These are phyloP conservation scores for Tokudaia muenninki DNA, from an alignment of 2,797 vertebrate species.

Conservation along the genomic window DNA sequence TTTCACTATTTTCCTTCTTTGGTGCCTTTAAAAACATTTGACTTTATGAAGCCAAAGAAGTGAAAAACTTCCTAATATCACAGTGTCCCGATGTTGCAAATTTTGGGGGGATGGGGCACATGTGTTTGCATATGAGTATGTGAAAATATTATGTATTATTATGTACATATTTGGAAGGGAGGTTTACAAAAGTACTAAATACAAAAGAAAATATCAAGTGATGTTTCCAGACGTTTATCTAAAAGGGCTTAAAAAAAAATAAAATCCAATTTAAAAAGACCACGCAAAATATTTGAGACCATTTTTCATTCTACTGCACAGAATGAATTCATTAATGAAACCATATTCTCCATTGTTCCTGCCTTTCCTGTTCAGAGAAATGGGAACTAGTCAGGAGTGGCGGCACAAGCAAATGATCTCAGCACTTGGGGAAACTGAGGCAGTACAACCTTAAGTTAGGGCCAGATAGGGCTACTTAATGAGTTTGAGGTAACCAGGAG, in stretches of 20 bases:
- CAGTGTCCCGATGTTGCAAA: neutral
- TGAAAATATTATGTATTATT: neutral
- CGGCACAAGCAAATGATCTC: neutral
- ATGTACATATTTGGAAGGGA: neutral
- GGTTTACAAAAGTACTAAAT: neutral
- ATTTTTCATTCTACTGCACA: neutral
- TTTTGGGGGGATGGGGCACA: rapidly evolving
- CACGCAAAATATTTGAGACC: neutral
- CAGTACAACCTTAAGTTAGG: neutral
- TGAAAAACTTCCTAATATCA: neutral
- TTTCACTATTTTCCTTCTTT: neutral
- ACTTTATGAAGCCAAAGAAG: neutral
- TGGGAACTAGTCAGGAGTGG: neutral
- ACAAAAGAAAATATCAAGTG: neutral
- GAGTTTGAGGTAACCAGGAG: neutral
- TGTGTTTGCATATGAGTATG: neutral
- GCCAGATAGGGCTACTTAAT: neutral
- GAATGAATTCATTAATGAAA: neutral
- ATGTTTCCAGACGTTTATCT: neutral
- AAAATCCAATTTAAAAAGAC: neutral
- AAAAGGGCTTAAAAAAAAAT: neutral
- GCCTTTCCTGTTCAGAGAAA: constrained; percentile 19
- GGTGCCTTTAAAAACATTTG: neutral
- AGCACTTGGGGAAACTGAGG: neutral
- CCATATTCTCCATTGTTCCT: neutral